phyloP scores from a whole-genome alignment of 2,888 invertebrate species.

The Agrenia bidenticulata region DNA sequence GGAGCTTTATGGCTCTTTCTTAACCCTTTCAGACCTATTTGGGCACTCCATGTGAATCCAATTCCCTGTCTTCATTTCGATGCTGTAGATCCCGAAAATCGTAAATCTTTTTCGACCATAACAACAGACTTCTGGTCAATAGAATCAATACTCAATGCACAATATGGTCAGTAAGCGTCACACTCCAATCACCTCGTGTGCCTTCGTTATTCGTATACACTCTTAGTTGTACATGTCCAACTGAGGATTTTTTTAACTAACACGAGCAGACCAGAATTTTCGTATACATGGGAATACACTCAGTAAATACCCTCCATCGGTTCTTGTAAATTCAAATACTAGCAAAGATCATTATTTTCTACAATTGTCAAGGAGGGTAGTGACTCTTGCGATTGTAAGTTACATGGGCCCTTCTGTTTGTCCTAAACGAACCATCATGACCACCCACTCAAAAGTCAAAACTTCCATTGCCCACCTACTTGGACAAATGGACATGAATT shows the following conservation, averaged over 20 bases:
- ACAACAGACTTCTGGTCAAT: slow-evolving; percentile 8
- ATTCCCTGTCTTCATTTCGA: slow-evolving; percentile 45
- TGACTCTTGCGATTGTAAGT: background rate
- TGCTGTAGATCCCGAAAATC: slow-evolving; percentile 42
- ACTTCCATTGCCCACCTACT: slow-evolving; percentile 52
- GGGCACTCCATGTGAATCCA: slow-evolving; percentile 41
- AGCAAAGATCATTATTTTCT: slow-evolving; percentile 10
- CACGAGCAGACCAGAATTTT: too few species aligned
- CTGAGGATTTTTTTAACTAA: too few species aligned
- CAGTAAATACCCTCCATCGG: too few species aligned
- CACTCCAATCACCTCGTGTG: slow-evolving; percentile 6
- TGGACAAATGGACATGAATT: slow-evolving; percentile 31
- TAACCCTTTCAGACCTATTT: slow-evolving; percentile 41
- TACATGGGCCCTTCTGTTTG: slow-evolving; percentile 48
- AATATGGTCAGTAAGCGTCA: slow-evolving; percentile 11
- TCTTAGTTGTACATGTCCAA: too few species aligned
- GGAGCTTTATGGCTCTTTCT: slow-evolving; percentile 35
- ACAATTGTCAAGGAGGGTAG: background rate
- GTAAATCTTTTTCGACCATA: slow-evolving; percentile 39
- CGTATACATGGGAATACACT: too few species aligned
- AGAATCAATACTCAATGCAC: background rate
- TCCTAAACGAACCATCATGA: slow-evolving; percentile 50
- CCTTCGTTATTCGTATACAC: background rate
- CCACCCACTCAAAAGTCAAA: slow-evolving; percentile 53
- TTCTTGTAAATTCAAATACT: too few species aligned